Conservation (phyloP, 1,140 invertebrate species). For the Nautilus pompilius region DNA sequence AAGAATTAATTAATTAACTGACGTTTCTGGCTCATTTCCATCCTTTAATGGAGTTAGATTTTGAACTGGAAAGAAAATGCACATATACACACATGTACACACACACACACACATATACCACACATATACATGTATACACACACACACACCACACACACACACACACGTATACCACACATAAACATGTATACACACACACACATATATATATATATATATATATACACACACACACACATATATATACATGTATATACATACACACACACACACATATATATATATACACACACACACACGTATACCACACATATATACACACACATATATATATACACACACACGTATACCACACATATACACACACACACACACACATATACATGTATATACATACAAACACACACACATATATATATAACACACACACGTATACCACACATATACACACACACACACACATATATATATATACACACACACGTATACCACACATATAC, state of each 20-base stretch:
- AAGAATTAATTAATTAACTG: not conserved
- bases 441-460: not conserved
- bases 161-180: not conserved
- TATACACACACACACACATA: conserved; percentile 4
- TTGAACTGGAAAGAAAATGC: not conserved
- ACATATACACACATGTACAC: not conserved
- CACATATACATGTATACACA: not conserved
- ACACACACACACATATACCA: not conserved
- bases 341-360: not conserved
- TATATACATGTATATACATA: conserved; percentile 8
- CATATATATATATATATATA: conserved; percentile 9
- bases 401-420: not conserved
- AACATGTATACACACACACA: not conserved
- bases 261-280: conserved; percentile 3
- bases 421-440: not conserved
- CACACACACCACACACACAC: not conserved
- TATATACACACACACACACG: not conserved
- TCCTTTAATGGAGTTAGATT: not conserved
- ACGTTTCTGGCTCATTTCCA: not conserved
- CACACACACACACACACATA: not conserved
- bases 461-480: not conserved
- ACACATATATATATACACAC: not conserved
- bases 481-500: not conserved
- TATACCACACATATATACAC: not conserved
- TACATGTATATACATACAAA: not conserved